A percentile compares a stretch with the other conserved stretches of the same genome.
Evolutionary conservation across 2,797 vertebrate genomes (phyloP).

Genomic region (Falco naumanni): DNA sequence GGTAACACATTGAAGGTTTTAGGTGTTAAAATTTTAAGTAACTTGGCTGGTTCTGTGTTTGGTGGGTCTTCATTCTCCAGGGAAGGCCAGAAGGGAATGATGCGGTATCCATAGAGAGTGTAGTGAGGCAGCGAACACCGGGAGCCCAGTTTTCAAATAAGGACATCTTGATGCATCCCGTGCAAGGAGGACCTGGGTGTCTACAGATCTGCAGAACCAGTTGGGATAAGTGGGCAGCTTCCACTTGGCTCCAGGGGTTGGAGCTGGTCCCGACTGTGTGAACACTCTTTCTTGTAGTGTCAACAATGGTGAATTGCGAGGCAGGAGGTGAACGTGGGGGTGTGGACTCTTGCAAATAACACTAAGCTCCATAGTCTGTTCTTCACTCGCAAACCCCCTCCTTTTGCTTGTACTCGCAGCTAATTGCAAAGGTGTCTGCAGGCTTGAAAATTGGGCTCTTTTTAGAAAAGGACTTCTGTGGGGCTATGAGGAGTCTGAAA

Average conservation of each 20-base stretch:
- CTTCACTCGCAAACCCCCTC: neutral
- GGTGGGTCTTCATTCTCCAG: neutral
- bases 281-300: neutral
- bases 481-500: slow-evolving; percentile 37
- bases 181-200: neutral
- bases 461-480: neutral
- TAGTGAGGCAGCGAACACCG: neutral
- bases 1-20: slow-evolving; percentile 13
- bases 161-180: neutral
- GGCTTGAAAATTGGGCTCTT: slow-evolving; percentile 47
- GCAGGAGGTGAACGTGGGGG: neutral
- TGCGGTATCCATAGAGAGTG: accelerated
- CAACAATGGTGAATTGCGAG: neutral
- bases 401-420: neutral
- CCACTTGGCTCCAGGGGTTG: neutral
- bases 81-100: neutral
- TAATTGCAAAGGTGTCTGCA: slow-evolving; percentile 20
- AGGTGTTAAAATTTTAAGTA: neutral
- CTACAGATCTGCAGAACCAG: neutral
- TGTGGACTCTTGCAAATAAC: neutral
- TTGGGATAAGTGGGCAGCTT: neutral
- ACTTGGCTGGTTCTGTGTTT: neutral
- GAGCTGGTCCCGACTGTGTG: neutral
- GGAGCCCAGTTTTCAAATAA: slow-evolving; percentile 26
- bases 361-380: neutral